phyloP scores from a whole-genome alignment of 2,888 invertebrate genomes.

The Thereva nobilitata region DNA sequence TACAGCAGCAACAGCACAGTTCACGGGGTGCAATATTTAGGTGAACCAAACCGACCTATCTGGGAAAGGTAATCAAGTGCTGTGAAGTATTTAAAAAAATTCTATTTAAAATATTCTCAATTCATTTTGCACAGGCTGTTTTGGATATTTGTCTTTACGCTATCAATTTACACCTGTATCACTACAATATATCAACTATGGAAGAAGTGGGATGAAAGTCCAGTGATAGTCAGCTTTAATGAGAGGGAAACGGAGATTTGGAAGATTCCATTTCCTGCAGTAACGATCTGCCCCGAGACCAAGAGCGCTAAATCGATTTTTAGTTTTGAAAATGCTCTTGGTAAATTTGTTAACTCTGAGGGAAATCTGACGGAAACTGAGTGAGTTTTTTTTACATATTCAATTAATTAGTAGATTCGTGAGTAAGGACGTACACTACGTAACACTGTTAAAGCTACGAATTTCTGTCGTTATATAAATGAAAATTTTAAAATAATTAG shows the following conservation, averaged over 20 bases:
- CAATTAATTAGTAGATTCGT: no score
- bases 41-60: background rate
- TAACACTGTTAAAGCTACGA: no score
- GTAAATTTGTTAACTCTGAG: background rate
- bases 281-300: constrained; percentile 41
- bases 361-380: background rate
- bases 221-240: constrained; percentile 69
- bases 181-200: constrained; percentile 63
- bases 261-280: constrained; percentile 43
- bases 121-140: constrained; percentile 59
- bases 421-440: no score
- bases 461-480: no score
- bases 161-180: constrained; percentile 62
- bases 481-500: no score
- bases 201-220: constrained; percentile 66
- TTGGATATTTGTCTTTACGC: constrained; percentile 62
- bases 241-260: constrained; percentile 62
- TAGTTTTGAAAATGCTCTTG: constrained; percentile 58
- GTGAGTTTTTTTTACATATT: no score
- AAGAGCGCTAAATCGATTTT: constrained; percentile 59
- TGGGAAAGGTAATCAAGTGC: background rate
- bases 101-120: background rate
- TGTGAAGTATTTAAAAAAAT: background rate
- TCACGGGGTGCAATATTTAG: constrained; percentile 8
- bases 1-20: constrained; percentile 57